These are phyloP conservation scores for Lepidonotus clava DNA, from an alignment of 2,888 invertebrate species.

Conservation along the genomic window DNA sequence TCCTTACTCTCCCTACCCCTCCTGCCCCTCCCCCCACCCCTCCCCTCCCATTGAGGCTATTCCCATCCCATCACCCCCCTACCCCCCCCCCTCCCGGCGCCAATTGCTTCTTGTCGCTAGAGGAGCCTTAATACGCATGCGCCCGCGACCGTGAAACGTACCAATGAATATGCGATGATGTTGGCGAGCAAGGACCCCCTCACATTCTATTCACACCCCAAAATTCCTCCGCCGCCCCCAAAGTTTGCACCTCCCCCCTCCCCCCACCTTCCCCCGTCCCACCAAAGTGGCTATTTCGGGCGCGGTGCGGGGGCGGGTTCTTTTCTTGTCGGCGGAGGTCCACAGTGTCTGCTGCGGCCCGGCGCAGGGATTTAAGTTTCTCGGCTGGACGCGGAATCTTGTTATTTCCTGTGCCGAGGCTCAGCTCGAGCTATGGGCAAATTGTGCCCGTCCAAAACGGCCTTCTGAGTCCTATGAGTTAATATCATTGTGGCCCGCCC, in stretches of 20 bases:
- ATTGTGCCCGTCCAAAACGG: neutral
- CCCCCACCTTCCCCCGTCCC: too few relatives aligned
- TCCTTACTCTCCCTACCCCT: neutral
- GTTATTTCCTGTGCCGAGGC: neutral
- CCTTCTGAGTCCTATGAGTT: too few relatives aligned
- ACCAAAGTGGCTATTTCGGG: neutral
- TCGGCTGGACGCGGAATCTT: neutral
- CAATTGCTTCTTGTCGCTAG: neutral
- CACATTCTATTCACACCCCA: conserved; percentile 8
- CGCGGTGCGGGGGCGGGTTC: neutral
- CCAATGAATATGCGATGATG: conserved; percentile 28
- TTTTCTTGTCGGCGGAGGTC: neutral
- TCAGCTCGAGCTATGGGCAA: neutral
- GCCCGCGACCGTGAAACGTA: conserved; percentile 11
- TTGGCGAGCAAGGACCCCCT: neutral
- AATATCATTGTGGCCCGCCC: too few relatives aligned
- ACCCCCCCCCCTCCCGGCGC: neutral
- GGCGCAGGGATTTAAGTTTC: neutral
- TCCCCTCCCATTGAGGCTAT: too few relatives aligned
- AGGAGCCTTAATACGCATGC: neutral
- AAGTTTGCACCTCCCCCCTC: neutral
- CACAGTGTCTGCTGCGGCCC: too few relatives aligned
- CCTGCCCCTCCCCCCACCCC: neutral
- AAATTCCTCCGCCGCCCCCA: neutral
- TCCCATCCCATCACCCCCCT: neutral